Conservation (phyloP, 2,888 invertebrate genomes). For the Drosophila sordidapex region DNA sequence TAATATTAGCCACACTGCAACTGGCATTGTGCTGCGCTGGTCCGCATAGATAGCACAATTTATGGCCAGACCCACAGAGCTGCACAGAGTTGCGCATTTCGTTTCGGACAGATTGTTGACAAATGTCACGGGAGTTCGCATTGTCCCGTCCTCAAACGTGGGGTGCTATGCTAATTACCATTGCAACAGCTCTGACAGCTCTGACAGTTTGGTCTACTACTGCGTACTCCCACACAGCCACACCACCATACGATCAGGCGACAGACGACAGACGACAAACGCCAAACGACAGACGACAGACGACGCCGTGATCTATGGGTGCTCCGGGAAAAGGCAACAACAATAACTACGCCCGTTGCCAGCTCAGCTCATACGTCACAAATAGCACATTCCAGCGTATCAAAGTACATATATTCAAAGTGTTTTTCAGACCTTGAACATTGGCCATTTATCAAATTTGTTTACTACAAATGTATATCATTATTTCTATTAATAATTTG, state of each 20-base stretch:
- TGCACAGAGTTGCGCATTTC: slow-evolving; percentile 37
- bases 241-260: slow-evolving; percentile 6
- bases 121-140: slow-evolving; percentile 64
- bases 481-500: background rate
- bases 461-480: background rate
- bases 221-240: slow-evolving; percentile 43
- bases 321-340: background rate
- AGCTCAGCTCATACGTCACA: slow-evolving; percentile 11
- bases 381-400: background rate
- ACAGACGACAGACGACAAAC: background rate
- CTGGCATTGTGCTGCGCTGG: slow-evolving; percentile 45
- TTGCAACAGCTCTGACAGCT: slow-evolving; percentile 64
- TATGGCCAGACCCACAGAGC: slow-evolving; percentile 50
- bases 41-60: slow-evolving; percentile 52
- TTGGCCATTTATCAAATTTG: background rate
- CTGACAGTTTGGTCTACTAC: slow-evolving; percentile 63
- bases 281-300: slow-evolving; percentile 6
- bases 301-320: slow-evolving; percentile 58
- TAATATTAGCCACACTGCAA: slow-evolving; percentile 27
- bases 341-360: background rate
- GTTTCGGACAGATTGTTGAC: slow-evolving; percentile 69
- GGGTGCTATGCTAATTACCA: slow-evolving; percentile 72
- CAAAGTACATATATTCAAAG: background rate
- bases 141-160: slow-evolving; percentile 33
- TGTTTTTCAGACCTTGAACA: slow-evolving; percentile 4